A percentile compares a stretch with the other conserved stretches of the same genome.
Conservation (phyloP, 2,888 invertebrate genomes). For the Osmoderma eremita region DNA sequence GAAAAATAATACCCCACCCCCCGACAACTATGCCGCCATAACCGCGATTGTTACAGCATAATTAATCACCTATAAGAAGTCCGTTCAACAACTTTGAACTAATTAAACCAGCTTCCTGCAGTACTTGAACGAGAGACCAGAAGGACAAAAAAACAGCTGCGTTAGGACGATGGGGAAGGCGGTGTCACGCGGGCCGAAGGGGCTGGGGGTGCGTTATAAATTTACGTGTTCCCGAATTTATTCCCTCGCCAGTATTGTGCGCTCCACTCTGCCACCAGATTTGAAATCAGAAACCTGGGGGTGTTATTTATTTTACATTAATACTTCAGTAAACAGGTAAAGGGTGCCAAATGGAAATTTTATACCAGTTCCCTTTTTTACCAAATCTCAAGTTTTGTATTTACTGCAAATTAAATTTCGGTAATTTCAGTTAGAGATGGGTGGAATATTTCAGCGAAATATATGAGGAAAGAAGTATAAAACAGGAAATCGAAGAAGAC, state of each 20-base stretch:
- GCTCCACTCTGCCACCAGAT: not conserved
- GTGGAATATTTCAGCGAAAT: no score
- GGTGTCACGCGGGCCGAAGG: not conserved
- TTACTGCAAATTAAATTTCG: no score
- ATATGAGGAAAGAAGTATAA: no score
- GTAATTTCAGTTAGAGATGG: no score
- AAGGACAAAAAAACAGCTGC: not conserved
- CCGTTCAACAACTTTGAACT: slow-evolving; percentile 32
- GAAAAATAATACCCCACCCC: slow-evolving; percentile 24
- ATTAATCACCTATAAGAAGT: slow-evolving; percentile 35
- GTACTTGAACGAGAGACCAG: slow-evolving; percentile 20
- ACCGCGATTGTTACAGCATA: slow-evolving; percentile 25
- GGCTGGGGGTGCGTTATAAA: not conserved
- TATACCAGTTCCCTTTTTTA: no score
- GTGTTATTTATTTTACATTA: slow-evolving; percentile 25
- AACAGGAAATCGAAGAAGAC: no score
- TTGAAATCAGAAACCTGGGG: slow-evolving; percentile 9
- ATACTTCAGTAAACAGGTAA: not conserved
- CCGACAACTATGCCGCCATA: not conserved
- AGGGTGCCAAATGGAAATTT: not conserved
- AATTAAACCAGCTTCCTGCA: slow-evolving; percentile 25
- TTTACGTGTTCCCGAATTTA: slow-evolving; percentile 10
- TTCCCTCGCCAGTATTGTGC: not conserved
- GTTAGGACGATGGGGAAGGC: not conserved
- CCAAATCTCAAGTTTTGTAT: no score